Percentiles rank a stretch among this genome's conserved stretches.
Evolutionary conservation across 2,888 invertebrate genomes (phyloP).

Genomic region (Keiferia lycopersicella): DNA sequence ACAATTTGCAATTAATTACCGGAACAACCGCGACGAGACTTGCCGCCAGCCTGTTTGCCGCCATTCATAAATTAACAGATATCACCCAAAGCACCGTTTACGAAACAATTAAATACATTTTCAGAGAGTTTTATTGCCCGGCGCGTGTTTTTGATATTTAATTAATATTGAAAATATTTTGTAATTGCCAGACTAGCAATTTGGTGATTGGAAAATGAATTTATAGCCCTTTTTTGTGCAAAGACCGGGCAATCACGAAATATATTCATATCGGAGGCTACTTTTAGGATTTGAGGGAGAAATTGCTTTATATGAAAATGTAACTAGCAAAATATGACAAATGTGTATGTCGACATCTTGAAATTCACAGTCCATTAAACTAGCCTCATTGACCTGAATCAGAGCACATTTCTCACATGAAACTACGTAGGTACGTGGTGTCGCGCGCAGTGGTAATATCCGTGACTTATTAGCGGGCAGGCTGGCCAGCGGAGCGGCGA

Average conservation of each 20-base stretch:
- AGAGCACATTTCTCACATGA: conserved; percentile 6
- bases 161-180: neutral
- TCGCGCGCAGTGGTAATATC: conserved; percentile 21
- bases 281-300: neutral
- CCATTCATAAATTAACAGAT: conserved; percentile 31
- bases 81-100: conserved; percentile 23
- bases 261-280: neutral
- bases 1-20: conserved; percentile 68
- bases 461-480: conserved; percentile 18
- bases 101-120: conserved; percentile 26
- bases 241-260: no score
- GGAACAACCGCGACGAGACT: conserved; percentile 30
- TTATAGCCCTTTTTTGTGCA: no score
- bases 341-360: neutral
- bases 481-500: neutral
- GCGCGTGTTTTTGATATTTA: conserved; percentile 6
- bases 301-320: no score
- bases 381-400: neutral
- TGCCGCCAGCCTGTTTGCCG: conserved; percentile 35
- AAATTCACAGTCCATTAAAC: neutral
- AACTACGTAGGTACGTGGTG: conserved; percentile 2
- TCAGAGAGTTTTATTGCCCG: neutral
- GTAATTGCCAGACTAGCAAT: no score
- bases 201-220: no score
- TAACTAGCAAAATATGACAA: no score